Evolutionary conservation across 2,113 vertebrate species (phyloP).

Genomic region (Upupa epops): DNA sequence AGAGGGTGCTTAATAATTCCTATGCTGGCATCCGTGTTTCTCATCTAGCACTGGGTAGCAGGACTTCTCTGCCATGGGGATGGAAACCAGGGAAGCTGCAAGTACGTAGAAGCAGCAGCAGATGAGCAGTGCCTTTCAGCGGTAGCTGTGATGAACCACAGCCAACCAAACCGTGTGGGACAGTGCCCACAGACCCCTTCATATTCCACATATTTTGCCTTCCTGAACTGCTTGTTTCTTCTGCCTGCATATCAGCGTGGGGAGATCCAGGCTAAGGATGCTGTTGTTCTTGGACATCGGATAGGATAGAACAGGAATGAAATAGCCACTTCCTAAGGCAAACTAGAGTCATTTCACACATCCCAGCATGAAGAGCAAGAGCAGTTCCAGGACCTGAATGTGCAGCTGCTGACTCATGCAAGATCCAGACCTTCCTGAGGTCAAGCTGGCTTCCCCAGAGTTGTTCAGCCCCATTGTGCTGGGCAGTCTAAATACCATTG

Average conservation of each 20-base stretch:
- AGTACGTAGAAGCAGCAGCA: neutral
- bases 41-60: neutral
- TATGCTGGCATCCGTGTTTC: neutral
- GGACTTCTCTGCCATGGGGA: neutral
- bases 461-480: neutral
- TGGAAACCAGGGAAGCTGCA: neutral
- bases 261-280: neutral
- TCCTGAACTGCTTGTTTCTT: neutral
- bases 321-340: neutral
- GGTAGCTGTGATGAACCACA: neutral
- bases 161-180: neutral
- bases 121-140: neutral
- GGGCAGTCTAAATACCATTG: neutral
- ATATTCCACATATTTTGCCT: neutral
- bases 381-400: neutral
- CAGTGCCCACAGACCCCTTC: neutral
- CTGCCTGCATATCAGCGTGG: neutral
- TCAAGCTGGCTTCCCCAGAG: neutral
- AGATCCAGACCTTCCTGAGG: neutral
- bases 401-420: neutral
- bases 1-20: neutral
- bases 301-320: neutral
- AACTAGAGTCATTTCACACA: neutral
- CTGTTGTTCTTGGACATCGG: neutral
- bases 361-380: neutral